Conservation (phyloP, 2,113 vertebrate species). For the Arvicanthis niloticus region DNA sequence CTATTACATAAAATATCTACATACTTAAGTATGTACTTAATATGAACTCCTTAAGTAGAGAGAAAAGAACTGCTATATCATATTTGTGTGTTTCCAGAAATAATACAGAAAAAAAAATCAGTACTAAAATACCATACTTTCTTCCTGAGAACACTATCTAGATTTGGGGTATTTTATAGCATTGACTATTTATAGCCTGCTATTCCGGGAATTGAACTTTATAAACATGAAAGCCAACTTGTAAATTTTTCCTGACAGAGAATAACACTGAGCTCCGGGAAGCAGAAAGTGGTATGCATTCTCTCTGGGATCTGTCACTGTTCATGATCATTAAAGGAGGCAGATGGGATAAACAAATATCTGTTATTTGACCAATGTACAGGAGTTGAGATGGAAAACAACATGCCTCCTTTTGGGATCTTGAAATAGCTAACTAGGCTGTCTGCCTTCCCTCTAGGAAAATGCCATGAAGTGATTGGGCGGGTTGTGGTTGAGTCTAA, state of each 20-base stretch:
- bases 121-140: constrained; percentile 30
- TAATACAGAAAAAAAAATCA: neutral
- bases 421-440: constrained; percentile 71
- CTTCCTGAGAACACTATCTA: constrained; percentile 45
- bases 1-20: neutral
- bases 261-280: constrained; percentile 66
- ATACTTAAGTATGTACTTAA: no score
- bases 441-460: constrained; percentile 61
- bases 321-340: constrained; percentile 84
- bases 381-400: constrained; percentile 77
- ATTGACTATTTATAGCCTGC: constrained; percentile 68
- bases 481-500: constrained; percentile 80
- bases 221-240: constrained; percentile 62
- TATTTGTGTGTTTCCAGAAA: constrained; percentile 46
- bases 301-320: constrained; percentile 84
- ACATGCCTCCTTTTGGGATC: constrained; percentile 44
- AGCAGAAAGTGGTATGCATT: constrained; percentile 64
- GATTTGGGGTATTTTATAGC: constrained; percentile 52
- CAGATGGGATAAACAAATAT: constrained; percentile 84
- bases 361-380: constrained; percentile 78
- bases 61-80: neutral
- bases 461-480: constrained; percentile 62
- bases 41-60: neutral
- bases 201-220: constrained; percentile 71
- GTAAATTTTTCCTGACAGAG: constrained; percentile 71